Evolutionary conservation across 2,113 vertebrate genomes (phyloP).

Genomic region (Saimiri boliviensis): DNA sequence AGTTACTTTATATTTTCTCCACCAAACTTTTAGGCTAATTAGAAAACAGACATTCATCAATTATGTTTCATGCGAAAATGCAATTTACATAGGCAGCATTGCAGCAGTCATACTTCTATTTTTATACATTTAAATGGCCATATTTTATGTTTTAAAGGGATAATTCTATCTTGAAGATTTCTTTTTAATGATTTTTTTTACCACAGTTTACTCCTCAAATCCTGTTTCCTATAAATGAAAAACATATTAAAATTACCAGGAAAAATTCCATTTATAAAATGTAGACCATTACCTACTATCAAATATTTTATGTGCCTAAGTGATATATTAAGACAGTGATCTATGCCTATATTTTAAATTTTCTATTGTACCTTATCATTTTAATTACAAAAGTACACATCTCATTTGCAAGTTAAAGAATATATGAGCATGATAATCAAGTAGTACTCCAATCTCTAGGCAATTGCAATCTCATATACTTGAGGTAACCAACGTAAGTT

Average conservation of each 20-base stretch:
- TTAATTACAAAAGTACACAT: not conserved
- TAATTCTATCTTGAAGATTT: not conserved
- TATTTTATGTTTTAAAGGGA: conserved; percentile 8
- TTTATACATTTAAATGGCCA: not conserved
- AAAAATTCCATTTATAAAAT: conserved; percentile 34
- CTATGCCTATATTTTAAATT: not conserved
- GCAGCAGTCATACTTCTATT: not conserved
- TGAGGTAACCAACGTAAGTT: not conserved
- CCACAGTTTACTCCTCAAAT: not conserved
- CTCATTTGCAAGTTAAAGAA: not conserved
- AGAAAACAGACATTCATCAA: not conserved
- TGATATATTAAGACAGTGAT: not conserved
- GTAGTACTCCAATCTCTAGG: not conserved
- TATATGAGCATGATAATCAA: not conserved
- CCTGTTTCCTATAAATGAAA: conserved; percentile 28
- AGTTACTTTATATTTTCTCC: not conserved
- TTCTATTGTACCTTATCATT: not conserved
- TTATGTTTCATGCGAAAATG: conserved; percentile 20
- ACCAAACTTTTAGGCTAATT: conserved; percentile 6
- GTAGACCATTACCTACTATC: not conserved
- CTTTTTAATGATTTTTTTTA: not conserved
- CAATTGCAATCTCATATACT: not conserved
- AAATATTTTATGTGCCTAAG: not conserved
- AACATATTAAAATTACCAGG: not conserved
- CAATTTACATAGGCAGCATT: not conserved